A percentile compares a stretch with the other conserved stretches of the same genome.
These are phyloP conservation scores for Ptychadena robeensis DNA, from an alignment of 2,797 vertebrate species.

Conservation along the genomic window DNA sequence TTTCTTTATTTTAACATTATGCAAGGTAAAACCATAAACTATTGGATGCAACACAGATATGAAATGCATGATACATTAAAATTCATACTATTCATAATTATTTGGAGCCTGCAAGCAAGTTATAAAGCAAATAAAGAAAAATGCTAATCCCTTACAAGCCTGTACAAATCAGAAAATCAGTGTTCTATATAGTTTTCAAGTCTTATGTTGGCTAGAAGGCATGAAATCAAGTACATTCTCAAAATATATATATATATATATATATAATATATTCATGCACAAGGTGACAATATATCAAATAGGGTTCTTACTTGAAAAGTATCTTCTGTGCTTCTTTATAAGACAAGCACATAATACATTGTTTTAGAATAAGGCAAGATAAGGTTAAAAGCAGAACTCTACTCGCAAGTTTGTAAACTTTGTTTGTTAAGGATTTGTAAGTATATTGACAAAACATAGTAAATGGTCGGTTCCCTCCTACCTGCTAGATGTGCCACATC, in stretches of 20 bases:
- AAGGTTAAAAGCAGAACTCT: too few species aligned
- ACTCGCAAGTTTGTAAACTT: too few species aligned
- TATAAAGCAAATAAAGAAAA: conserved; percentile 48
- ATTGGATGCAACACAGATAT: conserved; percentile 21
- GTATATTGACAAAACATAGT: too few species aligned
- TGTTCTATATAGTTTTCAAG: conserved; percentile 40
- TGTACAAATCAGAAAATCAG: conserved; percentile 45
- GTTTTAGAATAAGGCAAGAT: too few species aligned
- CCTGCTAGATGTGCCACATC: too few species aligned
- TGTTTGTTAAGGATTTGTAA: too few species aligned
- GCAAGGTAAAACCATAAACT: conserved; percentile 25
- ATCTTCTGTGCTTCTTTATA: not conserved
- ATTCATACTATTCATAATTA: conserved; percentile 57
- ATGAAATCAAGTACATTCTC: conserved; percentile 25
- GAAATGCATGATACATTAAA: conserved; percentile 41
- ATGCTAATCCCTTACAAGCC: conserved; percentile 50
- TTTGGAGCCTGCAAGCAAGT: conserved; percentile 48
- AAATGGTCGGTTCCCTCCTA: too few species aligned
- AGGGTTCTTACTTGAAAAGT: not conserved
- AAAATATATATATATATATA: too few species aligned
- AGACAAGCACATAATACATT: too few species aligned
- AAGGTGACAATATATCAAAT: not conserved
- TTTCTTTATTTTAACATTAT: not conserved
- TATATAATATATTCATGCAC: conserved; percentile 37
- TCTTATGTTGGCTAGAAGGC: conserved; percentile 31